These are phyloP conservation scores for Leptura quadrifasciata DNA, from an alignment of 2,888 invertebrate species.

Conservation along the genomic window DNA sequence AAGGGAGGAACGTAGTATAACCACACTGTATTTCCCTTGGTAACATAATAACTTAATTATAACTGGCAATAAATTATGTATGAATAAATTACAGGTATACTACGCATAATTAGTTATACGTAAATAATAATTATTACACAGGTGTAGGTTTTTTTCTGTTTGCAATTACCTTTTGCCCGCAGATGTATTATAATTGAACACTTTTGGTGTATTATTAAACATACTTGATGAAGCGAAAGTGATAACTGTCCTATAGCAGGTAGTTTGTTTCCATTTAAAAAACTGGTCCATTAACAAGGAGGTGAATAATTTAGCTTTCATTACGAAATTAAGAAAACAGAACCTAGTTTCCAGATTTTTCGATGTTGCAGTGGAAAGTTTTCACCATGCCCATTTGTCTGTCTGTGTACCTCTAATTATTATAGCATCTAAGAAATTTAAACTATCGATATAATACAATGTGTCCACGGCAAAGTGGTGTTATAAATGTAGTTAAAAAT, in stretches of 20 bases:
- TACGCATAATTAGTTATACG: slow-evolving; percentile 1
- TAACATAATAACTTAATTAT: not conserved
- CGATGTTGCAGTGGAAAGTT: too few relatives aligned
- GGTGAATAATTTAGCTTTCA: too few relatives aligned
- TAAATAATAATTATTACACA: slow-evolving; percentile 16
- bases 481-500: not conserved
- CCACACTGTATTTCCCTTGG: not conserved
- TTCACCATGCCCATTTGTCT: too few relatives aligned
- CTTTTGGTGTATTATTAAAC: not conserved
- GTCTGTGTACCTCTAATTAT: too few relatives aligned
- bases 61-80: not conserved
- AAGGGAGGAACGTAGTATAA: not conserved
- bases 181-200: not conserved
- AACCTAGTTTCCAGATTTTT: too few relatives aligned
- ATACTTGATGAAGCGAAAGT: not conserved
- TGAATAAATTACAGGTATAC: not conserved
- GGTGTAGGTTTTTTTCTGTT: not conserved
- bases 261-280: not conserved
- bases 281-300: too few relatives aligned
- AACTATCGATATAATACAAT: too few relatives aligned
- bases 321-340: too few relatives aligned
- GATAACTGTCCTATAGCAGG: not conserved
- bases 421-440: too few relatives aligned
- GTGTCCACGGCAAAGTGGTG: too few relatives aligned
- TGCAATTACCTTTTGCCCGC: slow-evolving; percentile 1